Conservation (phyloP, 2,888 invertebrate species). For the Gastracanthus pulcherrimus region DNA sequence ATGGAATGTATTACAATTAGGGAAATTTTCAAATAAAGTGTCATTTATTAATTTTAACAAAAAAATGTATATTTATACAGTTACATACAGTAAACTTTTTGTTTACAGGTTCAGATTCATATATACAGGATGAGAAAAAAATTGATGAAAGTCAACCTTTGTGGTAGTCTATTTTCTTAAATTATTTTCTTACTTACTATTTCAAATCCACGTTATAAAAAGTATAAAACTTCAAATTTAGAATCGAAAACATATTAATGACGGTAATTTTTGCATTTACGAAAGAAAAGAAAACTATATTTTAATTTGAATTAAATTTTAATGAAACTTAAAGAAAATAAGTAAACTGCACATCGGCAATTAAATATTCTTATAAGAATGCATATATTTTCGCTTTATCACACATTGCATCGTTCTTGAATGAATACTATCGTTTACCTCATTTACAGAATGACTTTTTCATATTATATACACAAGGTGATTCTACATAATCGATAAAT, state of each 20-base stretch:
- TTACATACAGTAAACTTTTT: conserved; percentile 35
- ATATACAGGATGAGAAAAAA: conserved; percentile 43
- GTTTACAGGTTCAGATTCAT: conserved; percentile 34
- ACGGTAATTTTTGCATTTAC: background rate
- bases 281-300: conserved; percentile 15
- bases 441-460: conserved; percentile 47
- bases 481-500: conserved; percentile 27
- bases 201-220: conserved; percentile 36
- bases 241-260: conserved; percentile 5
- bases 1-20: too few relatives aligned
- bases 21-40: too few relatives aligned
- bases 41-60: background rate
- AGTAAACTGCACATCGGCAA: conserved; percentile 19
- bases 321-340: conserved; percentile 15
- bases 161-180: conserved; percentile 15
- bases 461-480: conserved; percentile 37
- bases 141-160: conserved; percentile 12
- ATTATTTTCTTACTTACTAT: conserved; percentile 19
- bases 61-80: conserved; percentile 36
- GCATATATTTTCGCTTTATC: conserved; percentile 39
- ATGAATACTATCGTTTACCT: conserved; percentile 50
- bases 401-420: conserved; percentile 46
- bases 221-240: conserved; percentile 40
- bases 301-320: conserved; percentile 28
- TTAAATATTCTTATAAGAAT: conserved; percentile 22